Conservation (phyloP, 2,113 vertebrate genomes). For the Candoia aspera region DNA sequence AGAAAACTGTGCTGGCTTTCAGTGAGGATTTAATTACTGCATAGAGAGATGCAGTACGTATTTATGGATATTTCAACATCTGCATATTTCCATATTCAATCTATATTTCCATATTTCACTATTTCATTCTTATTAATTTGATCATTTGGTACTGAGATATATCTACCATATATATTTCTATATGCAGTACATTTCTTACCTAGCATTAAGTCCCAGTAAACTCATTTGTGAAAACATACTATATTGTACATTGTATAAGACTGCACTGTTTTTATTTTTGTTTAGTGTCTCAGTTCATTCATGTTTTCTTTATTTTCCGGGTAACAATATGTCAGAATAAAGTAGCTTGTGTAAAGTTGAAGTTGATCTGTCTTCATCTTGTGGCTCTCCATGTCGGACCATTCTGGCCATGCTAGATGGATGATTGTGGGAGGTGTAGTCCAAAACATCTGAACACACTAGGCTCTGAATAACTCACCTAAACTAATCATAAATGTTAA, state of each 20-base stretch:
- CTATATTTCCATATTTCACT: neutral
- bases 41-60: neutral
- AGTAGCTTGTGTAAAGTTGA: neutral
- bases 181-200: neutral
- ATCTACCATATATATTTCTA: neutral
- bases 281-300: neutral
- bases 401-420: neutral
- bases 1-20: neutral
- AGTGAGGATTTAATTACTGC: neutral
- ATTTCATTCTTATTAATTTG: neutral
- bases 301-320: neutral
- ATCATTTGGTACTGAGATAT: neutral
- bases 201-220: neutral
- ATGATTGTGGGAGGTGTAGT: neutral
- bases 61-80: neutral
- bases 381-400: neutral
- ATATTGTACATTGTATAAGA: neutral
- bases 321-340: neutral
- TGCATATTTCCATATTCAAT: neutral
- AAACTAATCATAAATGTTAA: neutral
- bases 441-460: neutral
- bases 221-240: neutral
- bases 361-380: neutral
- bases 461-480: neutral
- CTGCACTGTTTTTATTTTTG: neutral